These are phyloP conservation scores for Madoqua kirkii DNA, from an alignment of 2,113 vertebrate genomes.

Conservation along the genomic window DNA sequence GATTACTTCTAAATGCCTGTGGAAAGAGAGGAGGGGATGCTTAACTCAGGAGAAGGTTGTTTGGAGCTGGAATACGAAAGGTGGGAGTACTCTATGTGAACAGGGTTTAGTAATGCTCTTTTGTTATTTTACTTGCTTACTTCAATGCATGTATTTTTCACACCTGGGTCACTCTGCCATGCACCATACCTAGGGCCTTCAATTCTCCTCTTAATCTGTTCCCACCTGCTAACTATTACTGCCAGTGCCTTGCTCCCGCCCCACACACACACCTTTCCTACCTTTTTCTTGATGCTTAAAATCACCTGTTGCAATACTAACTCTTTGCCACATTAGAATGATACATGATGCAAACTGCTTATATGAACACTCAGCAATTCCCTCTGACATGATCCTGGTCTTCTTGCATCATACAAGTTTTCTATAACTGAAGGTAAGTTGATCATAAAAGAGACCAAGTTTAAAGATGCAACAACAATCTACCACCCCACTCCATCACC, in stretches of 20 bases:
- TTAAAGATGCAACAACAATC: background rate
- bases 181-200: background rate
- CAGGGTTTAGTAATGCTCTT: background rate
- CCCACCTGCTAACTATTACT: background rate
- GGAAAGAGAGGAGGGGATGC: background rate
- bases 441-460: background rate
- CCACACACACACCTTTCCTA: background rate
- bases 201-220: background rate
- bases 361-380: background rate
- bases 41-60: background rate
- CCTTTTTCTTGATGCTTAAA: constrained; percentile 14
- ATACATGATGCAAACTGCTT: background rate
- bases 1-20: background rate
- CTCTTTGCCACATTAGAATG: background rate
- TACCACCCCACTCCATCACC: background rate
- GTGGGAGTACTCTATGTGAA: background rate
- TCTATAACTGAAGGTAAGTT: background rate
- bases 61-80: background rate
- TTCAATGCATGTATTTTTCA: background rate
- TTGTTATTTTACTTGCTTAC: background rate
- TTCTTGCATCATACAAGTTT: background rate
- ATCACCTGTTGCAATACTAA: background rate
- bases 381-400: background rate
- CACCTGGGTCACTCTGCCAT: background rate
- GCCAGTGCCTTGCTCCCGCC: background rate